Evolutionary conservation across 2,797 vertebrate species (phyloP).

Genomic region (Hipposideros larvatus): DNA sequence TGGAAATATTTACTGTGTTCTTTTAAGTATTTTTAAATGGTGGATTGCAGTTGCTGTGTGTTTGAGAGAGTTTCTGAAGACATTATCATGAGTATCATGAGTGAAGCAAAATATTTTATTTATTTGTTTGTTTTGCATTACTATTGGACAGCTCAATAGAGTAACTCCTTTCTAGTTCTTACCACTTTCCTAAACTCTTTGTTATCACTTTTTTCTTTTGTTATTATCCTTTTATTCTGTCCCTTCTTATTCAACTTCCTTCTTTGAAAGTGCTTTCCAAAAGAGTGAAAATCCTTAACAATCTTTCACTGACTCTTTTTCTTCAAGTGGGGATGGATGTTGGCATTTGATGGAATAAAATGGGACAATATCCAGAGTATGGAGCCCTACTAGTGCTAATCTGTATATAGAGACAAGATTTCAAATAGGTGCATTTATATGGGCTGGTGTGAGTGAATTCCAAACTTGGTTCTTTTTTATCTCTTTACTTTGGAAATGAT

Average conservation of each 20-base stretch:
- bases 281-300: neutral
- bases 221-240: neutral
- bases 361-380: neutral
- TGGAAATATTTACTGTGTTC: neutral
- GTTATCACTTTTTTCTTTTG: neutral
- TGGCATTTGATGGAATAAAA: neutral
- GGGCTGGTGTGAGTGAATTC: neutral
- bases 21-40: neutral
- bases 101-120: neutral
- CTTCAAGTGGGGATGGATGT: neutral
- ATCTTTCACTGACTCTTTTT: neutral
- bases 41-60: neutral
- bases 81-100: neutral
- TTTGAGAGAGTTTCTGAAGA: neutral
- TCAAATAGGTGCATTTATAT: neutral
- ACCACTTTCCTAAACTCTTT: neutral
- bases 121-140: neutral
- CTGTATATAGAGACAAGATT: neutral
- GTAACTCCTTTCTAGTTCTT: neutral
- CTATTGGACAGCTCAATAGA: neutral
- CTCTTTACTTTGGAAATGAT: neutral
- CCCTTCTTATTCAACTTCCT: neutral
- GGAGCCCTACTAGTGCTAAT: neutral
- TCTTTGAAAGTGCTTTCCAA: conserved; percentile 7
- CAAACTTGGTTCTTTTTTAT: neutral